phyloP scores from a whole-genome alignment of 64 coral and sea anemone genomes.

The Exaiptasia diaphana region DNA sequence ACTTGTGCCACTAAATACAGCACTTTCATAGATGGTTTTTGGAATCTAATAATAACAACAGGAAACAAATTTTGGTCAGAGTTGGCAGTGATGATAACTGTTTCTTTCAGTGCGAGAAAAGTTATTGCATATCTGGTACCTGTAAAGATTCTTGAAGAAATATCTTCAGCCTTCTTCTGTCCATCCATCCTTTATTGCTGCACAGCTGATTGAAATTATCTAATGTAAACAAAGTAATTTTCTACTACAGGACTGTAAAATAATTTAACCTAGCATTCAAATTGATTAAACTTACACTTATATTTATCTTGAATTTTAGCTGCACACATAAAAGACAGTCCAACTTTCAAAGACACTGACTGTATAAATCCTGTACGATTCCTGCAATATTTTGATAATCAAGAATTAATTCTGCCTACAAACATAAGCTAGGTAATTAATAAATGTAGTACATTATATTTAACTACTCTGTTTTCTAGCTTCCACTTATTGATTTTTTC shows the following conservation, averaged over 20 bases:
- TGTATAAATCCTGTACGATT: constrained; percentile 68
- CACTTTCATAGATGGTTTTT: constrained; percentile 81
- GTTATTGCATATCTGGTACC: too few relatives aligned
- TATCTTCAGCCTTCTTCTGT: constrained; percentile 54
- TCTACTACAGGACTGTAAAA: not conserved
- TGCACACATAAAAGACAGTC: constrained; percentile 65
- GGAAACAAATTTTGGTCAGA: not conserved
- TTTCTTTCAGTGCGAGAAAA: too few relatives aligned
- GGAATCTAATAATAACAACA: constrained; percentile 58
- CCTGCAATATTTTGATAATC: constrained; percentile 1
- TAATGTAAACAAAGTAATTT: not conserved
- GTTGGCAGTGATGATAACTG: too few relatives aligned
- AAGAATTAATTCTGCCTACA: too few relatives aligned
- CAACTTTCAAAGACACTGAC: constrained; percentile 68
- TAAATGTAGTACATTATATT: too few relatives aligned
- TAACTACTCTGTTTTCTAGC: too few relatives aligned
- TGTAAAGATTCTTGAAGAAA: constrained; percentile 81
- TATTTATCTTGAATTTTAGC: constrained; percentile 90
- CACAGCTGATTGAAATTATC: constrained; percentile 78
- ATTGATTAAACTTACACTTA: constrained; percentile 48
- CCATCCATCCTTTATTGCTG: constrained; percentile 63
- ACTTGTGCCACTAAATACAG: constrained; percentile 83
- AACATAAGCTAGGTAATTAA: too few relatives aligned
- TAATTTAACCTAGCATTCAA: not conserved
- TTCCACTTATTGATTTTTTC: too few relatives aligned